Conservation (phyloP, 1,140 invertebrate species). For the Cyrtorhinus lividipennis region DNA sequence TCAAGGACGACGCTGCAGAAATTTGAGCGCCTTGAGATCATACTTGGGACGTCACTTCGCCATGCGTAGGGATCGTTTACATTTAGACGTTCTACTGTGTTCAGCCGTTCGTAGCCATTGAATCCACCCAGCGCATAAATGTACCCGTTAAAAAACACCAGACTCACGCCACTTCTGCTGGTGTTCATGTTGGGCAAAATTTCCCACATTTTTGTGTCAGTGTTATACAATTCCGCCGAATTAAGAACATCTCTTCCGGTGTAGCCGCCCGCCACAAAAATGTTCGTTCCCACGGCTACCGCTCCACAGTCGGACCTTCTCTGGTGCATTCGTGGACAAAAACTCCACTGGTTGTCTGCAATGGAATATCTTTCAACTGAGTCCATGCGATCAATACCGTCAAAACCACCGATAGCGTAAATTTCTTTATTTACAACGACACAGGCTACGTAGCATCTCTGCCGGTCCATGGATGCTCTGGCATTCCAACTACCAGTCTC, state of each 20-base stretch:
- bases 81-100: conserved; percentile 27
- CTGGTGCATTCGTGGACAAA: conserved; percentile 63
- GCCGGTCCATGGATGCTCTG: conserved; percentile 55
- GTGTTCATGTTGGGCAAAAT: conserved; percentile 59
- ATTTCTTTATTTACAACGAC: conserved; percentile 43
- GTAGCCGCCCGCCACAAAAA: conserved; percentile 61
- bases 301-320: conserved; percentile 65
- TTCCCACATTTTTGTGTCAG: conserved; percentile 51
- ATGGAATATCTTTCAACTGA: conserved; percentile 39
- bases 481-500: conserved; percentile 45
- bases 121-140: conserved; percentile 64
- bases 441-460: conserved; percentile 49
- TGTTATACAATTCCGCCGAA: conserved; percentile 47
- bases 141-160: conserved; percentile 40
- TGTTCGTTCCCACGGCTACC: conserved; percentile 38
- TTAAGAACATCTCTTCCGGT: conserved; percentile 51
- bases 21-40: conserved; percentile 72
- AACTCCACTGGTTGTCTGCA: conserved; percentile 61
- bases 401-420: conserved; percentile 78
- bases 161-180: conserved; percentile 58
- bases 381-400: conserved; percentile 57
- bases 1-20: conserved; percentile 67
- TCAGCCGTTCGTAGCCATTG: conserved; percentile 50
- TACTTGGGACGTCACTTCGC: conserved; percentile 41
- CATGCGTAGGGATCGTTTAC: neutral